A percentile compares a stretch with the other conserved stretches of the same genome.
phyloP scores from a whole-genome alignment of 2,113 vertebrate genomes.

The Pandion haliaetus region DNA sequence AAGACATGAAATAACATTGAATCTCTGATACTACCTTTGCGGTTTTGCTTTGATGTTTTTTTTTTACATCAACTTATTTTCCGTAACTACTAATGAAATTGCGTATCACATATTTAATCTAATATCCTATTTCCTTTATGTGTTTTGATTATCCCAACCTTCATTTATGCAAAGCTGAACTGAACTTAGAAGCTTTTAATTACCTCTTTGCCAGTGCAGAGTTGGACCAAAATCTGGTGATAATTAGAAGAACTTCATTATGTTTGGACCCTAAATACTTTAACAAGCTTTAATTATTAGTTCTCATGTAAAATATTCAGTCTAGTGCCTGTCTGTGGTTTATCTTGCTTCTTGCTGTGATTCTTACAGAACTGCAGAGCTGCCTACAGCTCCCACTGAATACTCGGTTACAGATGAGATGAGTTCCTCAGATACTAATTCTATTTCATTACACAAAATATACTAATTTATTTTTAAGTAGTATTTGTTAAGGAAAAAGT shows the following conservation, averaged over 20 bases:
- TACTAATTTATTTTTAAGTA: not conserved
- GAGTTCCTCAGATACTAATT: not conserved
- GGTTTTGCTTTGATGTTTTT: not conserved
- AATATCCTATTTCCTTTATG: not conserved
- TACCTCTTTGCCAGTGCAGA: not conserved
- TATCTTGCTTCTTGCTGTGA: not conserved
- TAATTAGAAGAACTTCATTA: not conserved
- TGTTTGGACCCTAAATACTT: not conserved
- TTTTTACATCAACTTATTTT: not conserved
- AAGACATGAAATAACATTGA: not conserved
- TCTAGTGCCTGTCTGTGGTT: not conserved
- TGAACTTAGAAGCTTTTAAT: not conserved
- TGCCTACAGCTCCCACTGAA: not conserved
- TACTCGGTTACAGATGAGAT: not conserved
- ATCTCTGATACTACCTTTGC: accelerated
- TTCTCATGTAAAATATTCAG: not conserved
- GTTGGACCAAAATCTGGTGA: not conserved
- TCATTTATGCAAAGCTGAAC: not conserved
- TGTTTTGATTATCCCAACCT: not conserved
- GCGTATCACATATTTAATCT: not conserved
- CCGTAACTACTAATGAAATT: not conserved
- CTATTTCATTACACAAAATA: not conserved
- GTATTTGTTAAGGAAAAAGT: not conserved
- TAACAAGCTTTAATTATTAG: not conserved
- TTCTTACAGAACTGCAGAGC: not conserved